Base-by-base conservation (phyloP, 1,140 invertebrate species). In the Eueides isabella region DNA sequence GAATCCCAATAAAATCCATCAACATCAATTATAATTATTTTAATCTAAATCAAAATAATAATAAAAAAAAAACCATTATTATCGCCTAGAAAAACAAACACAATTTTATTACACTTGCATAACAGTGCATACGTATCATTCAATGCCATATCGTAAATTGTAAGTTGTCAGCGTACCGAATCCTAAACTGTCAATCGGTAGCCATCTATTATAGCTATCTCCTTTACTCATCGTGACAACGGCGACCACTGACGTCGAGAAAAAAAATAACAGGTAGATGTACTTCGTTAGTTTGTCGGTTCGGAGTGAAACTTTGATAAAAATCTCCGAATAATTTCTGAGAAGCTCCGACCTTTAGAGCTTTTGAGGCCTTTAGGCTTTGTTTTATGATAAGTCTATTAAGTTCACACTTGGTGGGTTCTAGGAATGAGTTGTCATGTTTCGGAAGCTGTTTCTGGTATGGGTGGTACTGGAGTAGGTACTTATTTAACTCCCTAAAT, bases 161-260 rank as follows among this genome's bases (percentile, higher is more conserved):
- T 77, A 78, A 64, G 65, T 76, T 78, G 76, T 74, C 72, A 71
- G 62, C 64, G 74, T 64, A 76, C 74, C 74, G 73, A 77, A 79
- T 80, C 72, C 79, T 69, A 64, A 80, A 75, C 73, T 84, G 85
- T 86, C 83, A 84, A 79, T 85, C 86, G 76, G 86, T 87, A 86
- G 86, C 80, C 84, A 87, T 91, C 86, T 84, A 89, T 90, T 86
- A 90, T 78, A 66, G 75, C 84, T 87, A 87, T 90, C 85, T 86
- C 82, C 41, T 76, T 86, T 80, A 78, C 80, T 70, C 83, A 86
- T 88, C 84, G 65, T 78, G 81, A 82, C 81, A 84, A 81, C 79
- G 80, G 81, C 82, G 80, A 81, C 75, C 85, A 83, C 78, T 80
- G 79, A 78, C 76, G 75, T 80, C 61, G 77, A 80, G 77, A 80